phyloP scores from a whole-genome alignment of 2,113 vertebrate species.

The Austrofundulus limnaeus region DNA sequence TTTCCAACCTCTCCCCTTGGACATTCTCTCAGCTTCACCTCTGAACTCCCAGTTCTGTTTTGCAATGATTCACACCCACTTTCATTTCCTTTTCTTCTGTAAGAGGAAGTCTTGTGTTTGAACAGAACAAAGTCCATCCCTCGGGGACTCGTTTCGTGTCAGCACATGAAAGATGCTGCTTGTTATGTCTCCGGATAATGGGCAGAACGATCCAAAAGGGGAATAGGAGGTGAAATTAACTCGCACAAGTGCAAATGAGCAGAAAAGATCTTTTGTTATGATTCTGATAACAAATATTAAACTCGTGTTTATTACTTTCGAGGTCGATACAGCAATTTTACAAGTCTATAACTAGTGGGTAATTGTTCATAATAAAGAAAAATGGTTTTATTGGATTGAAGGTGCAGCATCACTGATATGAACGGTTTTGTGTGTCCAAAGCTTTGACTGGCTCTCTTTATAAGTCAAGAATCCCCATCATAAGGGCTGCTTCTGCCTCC shows the following conservation, averaged over 20 bases:
- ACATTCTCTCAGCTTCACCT: conserved; percentile 10
- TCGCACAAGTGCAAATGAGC: conserved; percentile 17
- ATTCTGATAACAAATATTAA: conserved; percentile 6
- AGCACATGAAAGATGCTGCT: conserved; percentile 39
- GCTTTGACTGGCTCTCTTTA: background rate
- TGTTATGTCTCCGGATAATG: conserved; percentile 31
- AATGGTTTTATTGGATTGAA: background rate
- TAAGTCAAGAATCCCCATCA: background rate
- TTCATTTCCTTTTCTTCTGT: conserved; percentile 62
- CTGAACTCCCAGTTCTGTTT: conserved; percentile 25
- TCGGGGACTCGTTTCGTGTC: conserved; percentile 30
- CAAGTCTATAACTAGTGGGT: background rate
- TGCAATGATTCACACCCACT: conserved; percentile 37
- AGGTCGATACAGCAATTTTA: background rate
- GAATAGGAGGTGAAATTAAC: conserved; percentile 2
- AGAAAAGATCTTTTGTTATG: background rate
- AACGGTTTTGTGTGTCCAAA: background rate
- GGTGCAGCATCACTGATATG: background rate
- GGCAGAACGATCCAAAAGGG: conserved; percentile 15
- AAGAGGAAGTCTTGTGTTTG: conserved; percentile 53
- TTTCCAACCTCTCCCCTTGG: background rate
- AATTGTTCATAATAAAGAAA: background rate
- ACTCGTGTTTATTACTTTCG: conserved; percentile 7
- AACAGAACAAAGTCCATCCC: conserved; percentile 33
- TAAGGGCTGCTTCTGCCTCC: background rate